Conservation (phyloP, 2,888 invertebrate species). For the Tachystola acroxantha region DNA sequence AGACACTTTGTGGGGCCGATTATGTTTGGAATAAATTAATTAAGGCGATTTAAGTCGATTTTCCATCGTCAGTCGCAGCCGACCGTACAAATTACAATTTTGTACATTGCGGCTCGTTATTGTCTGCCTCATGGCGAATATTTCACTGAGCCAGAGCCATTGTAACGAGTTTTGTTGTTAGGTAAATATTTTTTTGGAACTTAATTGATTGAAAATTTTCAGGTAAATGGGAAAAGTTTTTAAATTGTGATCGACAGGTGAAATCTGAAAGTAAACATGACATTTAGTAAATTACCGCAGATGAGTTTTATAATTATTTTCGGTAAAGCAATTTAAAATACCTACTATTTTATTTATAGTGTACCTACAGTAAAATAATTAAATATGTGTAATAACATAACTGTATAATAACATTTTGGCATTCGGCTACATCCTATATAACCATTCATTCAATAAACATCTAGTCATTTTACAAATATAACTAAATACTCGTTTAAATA, state of each 20-base stretch:
- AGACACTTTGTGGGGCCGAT: slow-evolving; percentile 56
- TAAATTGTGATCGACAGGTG: background rate
- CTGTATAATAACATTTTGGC: too few species aligned
- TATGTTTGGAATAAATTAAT: slow-evolving; percentile 74
- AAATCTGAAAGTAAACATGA: background rate
- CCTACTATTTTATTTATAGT: too few species aligned
- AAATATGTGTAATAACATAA: too few species aligned
- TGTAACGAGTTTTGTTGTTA: background rate
- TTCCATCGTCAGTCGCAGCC: slow-evolving; percentile 43
- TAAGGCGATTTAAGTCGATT: slow-evolving; percentile 64
- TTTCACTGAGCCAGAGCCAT: background rate
- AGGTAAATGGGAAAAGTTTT: background rate
- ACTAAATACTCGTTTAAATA: too few species aligned
- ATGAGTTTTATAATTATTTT: too few species aligned
- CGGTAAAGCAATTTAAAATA: too few species aligned
- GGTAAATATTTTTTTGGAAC: background rate
- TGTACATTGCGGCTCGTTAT: slow-evolving; percentile 39
- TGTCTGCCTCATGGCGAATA: slow-evolving; percentile 23
- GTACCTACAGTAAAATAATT: too few species aligned
- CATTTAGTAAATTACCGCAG: too few species aligned
- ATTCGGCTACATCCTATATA: too few species aligned
- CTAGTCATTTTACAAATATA: too few species aligned
- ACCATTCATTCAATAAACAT: too few species aligned
- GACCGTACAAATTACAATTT: slow-evolving; percentile 66
- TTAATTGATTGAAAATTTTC: background rate